These are phyloP conservation scores for Reinhardtius hippoglossoides DNA, from an alignment of 2,113 vertebrate species.

Conservation along the genomic window DNA sequence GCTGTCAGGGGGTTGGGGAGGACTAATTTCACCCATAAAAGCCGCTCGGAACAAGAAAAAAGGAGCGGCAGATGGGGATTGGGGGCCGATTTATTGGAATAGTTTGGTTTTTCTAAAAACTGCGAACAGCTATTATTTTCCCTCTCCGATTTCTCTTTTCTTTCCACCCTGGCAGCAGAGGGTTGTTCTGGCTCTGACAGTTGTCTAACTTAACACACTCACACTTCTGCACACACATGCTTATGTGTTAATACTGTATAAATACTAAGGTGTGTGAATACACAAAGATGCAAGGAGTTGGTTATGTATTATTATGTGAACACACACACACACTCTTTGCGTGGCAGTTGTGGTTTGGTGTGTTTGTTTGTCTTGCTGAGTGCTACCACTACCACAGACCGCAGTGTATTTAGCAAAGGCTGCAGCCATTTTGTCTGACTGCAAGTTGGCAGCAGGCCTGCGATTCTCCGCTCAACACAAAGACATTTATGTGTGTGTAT, in stretches of 20 bases:
- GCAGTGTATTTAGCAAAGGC: conserved; percentile 53
- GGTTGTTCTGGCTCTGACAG: conserved; percentile 43
- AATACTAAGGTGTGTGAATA: conserved; percentile 19
- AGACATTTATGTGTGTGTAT: conserved; percentile 13
- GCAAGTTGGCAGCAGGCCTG: conserved; percentile 64
- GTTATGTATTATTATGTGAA: conserved; percentile 22
- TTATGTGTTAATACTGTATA: conserved; percentile 23
- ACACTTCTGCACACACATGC: conserved; percentile 25
- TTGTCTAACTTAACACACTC: conserved; percentile 25
- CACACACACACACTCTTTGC: conserved; percentile 38
- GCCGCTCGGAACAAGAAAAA: conserved; percentile 71
- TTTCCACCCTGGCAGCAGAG: conserved; percentile 61
- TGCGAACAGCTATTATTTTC: conserved; percentile 76
- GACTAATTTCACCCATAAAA: conserved; percentile 78
- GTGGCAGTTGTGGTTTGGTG: conserved; percentile 48
- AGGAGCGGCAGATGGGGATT: conserved; percentile 54
- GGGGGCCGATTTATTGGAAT: conserved; percentile 74
- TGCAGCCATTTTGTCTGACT: conserved; percentile 66
- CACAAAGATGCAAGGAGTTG: conserved; percentile 5
- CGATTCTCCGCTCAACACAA: conserved; percentile 43
- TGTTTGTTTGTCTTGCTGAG: conserved; percentile 75
- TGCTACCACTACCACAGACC: conserved; percentile 67
- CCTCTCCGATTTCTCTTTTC: conserved; percentile 64
- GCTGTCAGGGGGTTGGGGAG: conserved; percentile 73
- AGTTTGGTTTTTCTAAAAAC: conserved; percentile 60